phyloP scores from a whole-genome alignment of 2,113 vertebrate genomes.

The Heloderma charlesbogerti region DNA sequence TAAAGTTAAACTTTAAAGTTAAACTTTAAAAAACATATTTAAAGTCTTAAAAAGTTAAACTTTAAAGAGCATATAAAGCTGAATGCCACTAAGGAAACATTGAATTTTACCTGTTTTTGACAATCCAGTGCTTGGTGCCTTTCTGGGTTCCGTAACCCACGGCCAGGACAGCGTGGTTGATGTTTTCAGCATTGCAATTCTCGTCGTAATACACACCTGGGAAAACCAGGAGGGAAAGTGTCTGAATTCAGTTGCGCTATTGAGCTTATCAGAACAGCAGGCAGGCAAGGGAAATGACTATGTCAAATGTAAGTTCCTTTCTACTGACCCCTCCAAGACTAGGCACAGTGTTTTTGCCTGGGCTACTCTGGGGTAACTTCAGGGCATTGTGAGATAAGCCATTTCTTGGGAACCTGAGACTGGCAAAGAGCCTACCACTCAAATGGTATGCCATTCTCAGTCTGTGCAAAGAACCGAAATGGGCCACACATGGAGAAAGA shows the following conservation, averaged over 20 bases:
- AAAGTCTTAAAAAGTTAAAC: not conserved
- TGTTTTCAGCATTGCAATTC: conserved; percentile 83
- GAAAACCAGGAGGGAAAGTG: not conserved
- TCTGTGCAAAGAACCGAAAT: too few species aligned
- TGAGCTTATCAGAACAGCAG: not conserved
- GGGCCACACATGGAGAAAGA: too few species aligned
- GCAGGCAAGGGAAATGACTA: not conserved
- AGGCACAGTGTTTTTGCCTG: too few species aligned
- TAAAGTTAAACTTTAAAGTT: not conserved
- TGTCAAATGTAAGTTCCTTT: not conserved
- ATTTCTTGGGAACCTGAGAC: too few species aligned
- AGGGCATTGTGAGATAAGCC: too few species aligned
- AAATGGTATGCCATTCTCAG: too few species aligned
- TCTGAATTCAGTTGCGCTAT: not conserved
- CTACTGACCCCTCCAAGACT: not conserved
- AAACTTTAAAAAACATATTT: not conserved
- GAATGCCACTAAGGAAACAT: not conserved
- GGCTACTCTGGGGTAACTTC: too few species aligned
- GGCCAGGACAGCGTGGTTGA: conserved; percentile 93
- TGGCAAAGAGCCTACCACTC: too few species aligned
- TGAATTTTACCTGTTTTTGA: conserved; percentile 92
- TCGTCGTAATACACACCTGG: conserved; percentile 91
- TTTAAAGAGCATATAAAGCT: not conserved
- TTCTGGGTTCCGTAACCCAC: conserved; percentile 90
- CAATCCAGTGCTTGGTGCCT: conserved; percentile 91